These are phyloP conservation scores for Leucopsar rothschildi DNA, from an alignment of 2,113 vertebrate species.

Conservation along the genomic window DNA sequence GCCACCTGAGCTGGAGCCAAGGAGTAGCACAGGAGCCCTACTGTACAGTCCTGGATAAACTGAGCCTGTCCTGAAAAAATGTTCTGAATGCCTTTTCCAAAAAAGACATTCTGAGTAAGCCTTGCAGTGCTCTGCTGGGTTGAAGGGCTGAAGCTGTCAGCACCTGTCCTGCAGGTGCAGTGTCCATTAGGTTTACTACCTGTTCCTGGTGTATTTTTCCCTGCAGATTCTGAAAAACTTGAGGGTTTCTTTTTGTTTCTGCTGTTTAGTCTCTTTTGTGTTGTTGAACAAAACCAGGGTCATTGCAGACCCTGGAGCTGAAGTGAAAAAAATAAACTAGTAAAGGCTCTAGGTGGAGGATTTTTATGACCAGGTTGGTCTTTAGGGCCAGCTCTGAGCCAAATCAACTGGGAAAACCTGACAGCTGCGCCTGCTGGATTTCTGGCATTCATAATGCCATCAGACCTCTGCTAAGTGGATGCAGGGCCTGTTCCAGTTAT, in stretches of 20 bases:
- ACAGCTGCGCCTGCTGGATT: neutral
- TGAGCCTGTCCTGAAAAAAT: neutral
- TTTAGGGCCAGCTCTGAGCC: neutral
- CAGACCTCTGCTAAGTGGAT: conserved; percentile 28
- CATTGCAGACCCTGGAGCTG: neutral
- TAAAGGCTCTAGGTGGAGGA: neutral
- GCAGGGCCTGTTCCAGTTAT: conserved; percentile 44
- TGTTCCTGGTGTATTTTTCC: neutral
- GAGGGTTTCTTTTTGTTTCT: neutral
- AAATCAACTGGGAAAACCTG: conserved; percentile 10
- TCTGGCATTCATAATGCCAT: conserved; percentile 44
- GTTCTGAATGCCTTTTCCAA: neutral
- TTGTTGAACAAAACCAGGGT: neutral
- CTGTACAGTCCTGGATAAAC: neutral
- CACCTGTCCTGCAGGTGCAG: neutral
- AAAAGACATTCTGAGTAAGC: neutral
- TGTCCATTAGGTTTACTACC: accelerated
- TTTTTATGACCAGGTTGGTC: neutral
- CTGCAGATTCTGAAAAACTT: neutral
- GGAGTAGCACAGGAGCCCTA: neutral
- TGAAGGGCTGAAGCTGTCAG: accelerated
- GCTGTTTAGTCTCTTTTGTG: neutral
- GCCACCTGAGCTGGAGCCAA: neutral
- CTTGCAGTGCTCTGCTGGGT: neutral
- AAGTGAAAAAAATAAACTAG: neutral